A percentile compares a stretch with the other conserved stretches of the same genome.
phyloP scores from a whole-genome alignment of 2,797 vertebrate genomes.

The Etheostoma nigrum region DNA sequence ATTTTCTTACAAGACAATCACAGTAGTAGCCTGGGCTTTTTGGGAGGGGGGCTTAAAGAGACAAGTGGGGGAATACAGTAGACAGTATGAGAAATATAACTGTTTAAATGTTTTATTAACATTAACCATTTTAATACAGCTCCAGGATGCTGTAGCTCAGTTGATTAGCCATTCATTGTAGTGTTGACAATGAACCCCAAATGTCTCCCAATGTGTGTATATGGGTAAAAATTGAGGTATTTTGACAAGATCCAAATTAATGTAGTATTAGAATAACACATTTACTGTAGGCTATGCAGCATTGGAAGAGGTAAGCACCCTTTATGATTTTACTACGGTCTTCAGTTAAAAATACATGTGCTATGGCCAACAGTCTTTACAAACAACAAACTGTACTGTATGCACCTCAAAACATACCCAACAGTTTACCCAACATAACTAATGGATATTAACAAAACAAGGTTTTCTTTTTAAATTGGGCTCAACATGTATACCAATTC shows the following conservation, averaged over 20 bases:
- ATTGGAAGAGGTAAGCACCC: not conserved
- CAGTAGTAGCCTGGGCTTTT: no score
- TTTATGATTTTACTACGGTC: not conserved
- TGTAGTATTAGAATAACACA: not conserved
- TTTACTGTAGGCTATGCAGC: slow-evolving; percentile 9
- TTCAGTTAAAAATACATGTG: not conserved
- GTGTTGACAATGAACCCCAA: not conserved
- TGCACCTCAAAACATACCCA: not conserved
- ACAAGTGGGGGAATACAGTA: no score
- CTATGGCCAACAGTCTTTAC: not conserved
- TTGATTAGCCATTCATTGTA: slow-evolving; percentile 8
- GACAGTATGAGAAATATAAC: no score
- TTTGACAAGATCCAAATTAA: not conserved
- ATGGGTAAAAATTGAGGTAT: not conserved
- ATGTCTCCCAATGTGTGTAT: not conserved
- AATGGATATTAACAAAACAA: not conserved
- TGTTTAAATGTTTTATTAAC: no score
- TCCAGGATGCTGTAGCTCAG: not conserved
- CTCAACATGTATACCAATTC: not conserved
- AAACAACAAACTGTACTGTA: not conserved
- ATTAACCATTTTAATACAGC: not conserved
- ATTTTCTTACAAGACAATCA: no score
- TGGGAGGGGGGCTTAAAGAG: no score
- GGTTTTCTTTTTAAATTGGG: not conserved
- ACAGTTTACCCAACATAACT: not conserved